Evolutionary conservation across 1,140 invertebrate species (phyloP).

Genomic region (Lucilia sericata): DNA sequence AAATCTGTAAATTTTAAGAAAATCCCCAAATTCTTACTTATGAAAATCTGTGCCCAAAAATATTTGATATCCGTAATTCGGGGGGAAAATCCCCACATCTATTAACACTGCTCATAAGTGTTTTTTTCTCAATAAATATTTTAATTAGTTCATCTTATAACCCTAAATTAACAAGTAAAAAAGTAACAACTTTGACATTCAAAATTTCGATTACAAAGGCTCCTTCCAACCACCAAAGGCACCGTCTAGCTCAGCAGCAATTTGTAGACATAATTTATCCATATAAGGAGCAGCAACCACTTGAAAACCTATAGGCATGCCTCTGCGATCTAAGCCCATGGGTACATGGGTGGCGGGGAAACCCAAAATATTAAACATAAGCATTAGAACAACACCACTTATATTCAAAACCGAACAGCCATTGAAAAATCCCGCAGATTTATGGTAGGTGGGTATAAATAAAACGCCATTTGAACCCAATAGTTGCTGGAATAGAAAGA

Average conservation of each 20-base stretch:
- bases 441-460: slow-evolving; percentile 79
- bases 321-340: slow-evolving; percentile 74
- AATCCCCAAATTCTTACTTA: too few relatives aligned
- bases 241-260: slow-evolving; percentile 81
- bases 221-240: slow-evolving; percentile 83
- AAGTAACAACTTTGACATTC: not conserved
- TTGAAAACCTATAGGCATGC: slow-evolving; percentile 82
- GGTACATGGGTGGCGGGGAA: slow-evolving; percentile 82
- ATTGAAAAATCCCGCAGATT: slow-evolving; percentile 73
- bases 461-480: slow-evolving; percentile 78
- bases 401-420: slow-evolving; percentile 73
- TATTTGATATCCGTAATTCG: too few relatives aligned
- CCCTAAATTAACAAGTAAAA: not conserved
- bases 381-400: slow-evolving; percentile 75
- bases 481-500: slow-evolving; percentile 65
- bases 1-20: too few relatives aligned
- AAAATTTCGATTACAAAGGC: slow-evolving; percentile 54
- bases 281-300: slow-evolving; percentile 75
- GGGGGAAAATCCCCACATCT: too few relatives aligned
- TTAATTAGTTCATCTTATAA: not conserved
- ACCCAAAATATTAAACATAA: slow-evolving; percentile 81
- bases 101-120: too few relatives aligned
- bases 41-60: too few relatives aligned
- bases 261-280: slow-evolving; percentile 81
- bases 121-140: not conserved